Base-by-base conservation (phyloP, 1,140 invertebrate genomes). In the Neuroterus valhalla region DNA sequence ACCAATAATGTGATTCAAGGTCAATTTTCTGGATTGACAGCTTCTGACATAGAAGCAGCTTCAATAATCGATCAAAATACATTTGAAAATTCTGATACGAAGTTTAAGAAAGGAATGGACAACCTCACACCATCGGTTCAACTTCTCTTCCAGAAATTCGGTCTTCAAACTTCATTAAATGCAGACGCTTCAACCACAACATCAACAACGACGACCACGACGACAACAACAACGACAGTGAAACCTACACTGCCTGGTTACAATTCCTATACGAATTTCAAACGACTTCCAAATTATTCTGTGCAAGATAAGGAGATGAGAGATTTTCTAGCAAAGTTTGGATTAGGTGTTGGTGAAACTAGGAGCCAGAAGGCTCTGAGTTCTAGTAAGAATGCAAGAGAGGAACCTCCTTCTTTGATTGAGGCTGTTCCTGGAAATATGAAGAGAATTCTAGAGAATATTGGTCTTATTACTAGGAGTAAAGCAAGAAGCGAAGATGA, bases 181-280 rank as follows among this genome's bases (percentile, higher is more conserved):
- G 17, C 74, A 5, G 62, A 79, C 6, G 19, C 62, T 12, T 31
- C 52, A 26, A 48, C 48, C 14, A 62, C 72, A 0, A 81, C 75
- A 5, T 76, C 70, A 3, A 76, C 82, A 2, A 86, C 82, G 0
- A 82, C 82, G 1, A 87, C 85, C 2, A 84, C 74, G 38, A 75
- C 10, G 14, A 71, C 70, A 44, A 78, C 23, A 12, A 83, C 81
- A 5, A 55, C 78, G 10, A 44, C 72, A 14, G 81, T 70, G 3
- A 77, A 79, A 6, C 82, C 76, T 48, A 42, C 42, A 66, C 17
- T 75, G 12, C n/a, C 70, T 81, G 75, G 77, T 87, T 15, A 82
- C 84, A 12, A 91, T 55, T 91, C 91, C 0, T 93, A 92, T 74
- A 84, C 89, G 0, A 90, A 86, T 17, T 93, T 93, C 72, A 93